Evolutionary conservation across 2,888 invertebrate genomes (phyloP).

Genomic region (Sturmia bella): DNA sequence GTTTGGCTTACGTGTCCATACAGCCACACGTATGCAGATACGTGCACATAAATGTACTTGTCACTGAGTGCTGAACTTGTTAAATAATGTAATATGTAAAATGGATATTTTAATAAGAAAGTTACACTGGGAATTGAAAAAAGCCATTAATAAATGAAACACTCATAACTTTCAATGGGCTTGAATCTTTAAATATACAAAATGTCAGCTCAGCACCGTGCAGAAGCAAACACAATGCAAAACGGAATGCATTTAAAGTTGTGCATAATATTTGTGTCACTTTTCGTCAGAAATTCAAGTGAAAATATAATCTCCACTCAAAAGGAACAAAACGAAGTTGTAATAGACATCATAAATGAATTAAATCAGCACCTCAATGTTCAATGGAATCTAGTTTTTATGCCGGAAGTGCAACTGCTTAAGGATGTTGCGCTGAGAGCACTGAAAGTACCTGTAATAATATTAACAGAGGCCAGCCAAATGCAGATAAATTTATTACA

Average conservation of each 20-base stretch:
- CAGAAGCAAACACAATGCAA: background rate
- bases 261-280: background rate
- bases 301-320: background rate
- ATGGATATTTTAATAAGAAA: no score
- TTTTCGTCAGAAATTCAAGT: background rate
- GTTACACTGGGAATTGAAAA: no score
- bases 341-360: slow-evolving; percentile 7
- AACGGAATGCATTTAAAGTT: background rate
- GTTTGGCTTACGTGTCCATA: no score
- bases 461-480: background rate
- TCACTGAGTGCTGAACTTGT: no score
- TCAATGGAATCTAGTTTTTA: slow-evolving; percentile 48
- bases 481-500: background rate
- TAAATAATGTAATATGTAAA: no score
- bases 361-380: slow-evolving; percentile 36
- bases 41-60: no score
- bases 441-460: slow-evolving; percentile 1
- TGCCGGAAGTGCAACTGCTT: background rate
- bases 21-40: no score
- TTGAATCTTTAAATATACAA: no score
- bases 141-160: no score
- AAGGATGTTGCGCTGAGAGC: slow-evolving; percentile 7
- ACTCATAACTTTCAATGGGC: no score
- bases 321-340: background rate
- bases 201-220: no score